phyloP scores from a whole-genome alignment of 2,113 vertebrate genomes.

The Guaruba guarouba region DNA sequence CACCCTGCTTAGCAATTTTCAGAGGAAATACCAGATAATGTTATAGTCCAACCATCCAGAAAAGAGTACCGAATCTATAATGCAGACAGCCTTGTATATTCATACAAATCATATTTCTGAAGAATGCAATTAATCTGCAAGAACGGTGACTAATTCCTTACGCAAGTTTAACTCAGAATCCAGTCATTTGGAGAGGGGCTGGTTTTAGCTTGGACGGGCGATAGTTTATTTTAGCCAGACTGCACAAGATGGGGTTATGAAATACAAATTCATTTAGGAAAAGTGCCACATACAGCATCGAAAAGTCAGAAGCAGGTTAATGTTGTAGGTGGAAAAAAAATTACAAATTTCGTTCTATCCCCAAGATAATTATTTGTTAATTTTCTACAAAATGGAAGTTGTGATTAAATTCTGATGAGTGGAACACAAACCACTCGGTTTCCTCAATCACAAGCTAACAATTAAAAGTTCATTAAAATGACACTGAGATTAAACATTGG shows the following conservation, averaged over 20 bases:
- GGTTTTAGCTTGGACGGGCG: neutral
- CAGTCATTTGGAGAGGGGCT: neutral
- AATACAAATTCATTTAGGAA: neutral
- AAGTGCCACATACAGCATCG: neutral
- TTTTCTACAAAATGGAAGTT: conserved; percentile 42
- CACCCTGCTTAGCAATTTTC: neutral
- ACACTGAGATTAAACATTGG: conserved; percentile 32
- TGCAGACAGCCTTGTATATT: neutral
- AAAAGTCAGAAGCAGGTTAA: neutral
- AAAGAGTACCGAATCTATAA: neutral
- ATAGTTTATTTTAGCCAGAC: neutral
- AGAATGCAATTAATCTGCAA: conserved; percentile 8
- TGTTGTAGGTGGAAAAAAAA: neutral
- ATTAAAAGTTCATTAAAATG: conserved; percentile 53
- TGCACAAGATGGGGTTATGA: neutral
- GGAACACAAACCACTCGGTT: neutral
- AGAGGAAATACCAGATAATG: neutral
- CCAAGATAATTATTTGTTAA: neutral
- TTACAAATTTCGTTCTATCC: neutral
- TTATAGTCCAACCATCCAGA: neutral
- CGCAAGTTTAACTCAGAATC: neutral
- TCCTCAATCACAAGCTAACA: neutral
- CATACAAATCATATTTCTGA: conserved; percentile 16
- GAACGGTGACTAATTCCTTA: neutral
- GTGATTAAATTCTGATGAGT: neutral